Base-by-base conservation (phyloP, 2,797 vertebrate genomes). In the Syndactyla subalaris region DNA sequence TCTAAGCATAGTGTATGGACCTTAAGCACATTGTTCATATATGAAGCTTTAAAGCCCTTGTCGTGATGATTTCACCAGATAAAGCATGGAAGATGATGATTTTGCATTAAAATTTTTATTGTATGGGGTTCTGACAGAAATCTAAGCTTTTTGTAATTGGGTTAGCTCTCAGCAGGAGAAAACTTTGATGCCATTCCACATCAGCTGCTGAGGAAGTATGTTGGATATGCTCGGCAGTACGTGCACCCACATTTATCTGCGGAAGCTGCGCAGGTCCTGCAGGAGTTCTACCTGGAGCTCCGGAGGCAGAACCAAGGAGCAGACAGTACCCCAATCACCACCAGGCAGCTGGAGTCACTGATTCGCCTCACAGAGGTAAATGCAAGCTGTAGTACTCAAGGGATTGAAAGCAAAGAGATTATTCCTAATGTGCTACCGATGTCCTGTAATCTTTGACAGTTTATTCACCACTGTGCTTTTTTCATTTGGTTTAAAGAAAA, bases 161-260 rank as follows among this genome's bases (percentile, higher is more conserved):
- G 46, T 87, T 75, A 99, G 99, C 68, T 99, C 68, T 95, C 96
- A 55, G 93, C 98, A 92, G 98, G 98, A 88, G 98, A 99, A 96
- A 93, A 46, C 46, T 91, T 98, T 32, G 99, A 99, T 94, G 97
- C 98, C 32, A 98, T 99, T 91, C 99, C 99, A 32, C 98, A 98
- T 10, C 98, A 99, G 92, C 97, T 99, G 72, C 85, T 99, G 68
- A 98, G 99, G 97, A 99, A 99, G 95, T 99, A 99, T 3, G 97
- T 99, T 5, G 99, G 99, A 43, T 99, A 99, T 9, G 99, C 99
- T 36, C 98, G 99, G 27, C 99, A 99, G 91, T 99, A 99, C 3
- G 99, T 99, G 63, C 98, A 97, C 46, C 99, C 99, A 7, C 93
- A 57, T 9, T 91, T 99, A 18, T 99, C 99, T n/a, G 84, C 97